Percentiles rank a stretch among this genome's conserved stretches.
Conservation (phyloP, 2,113 vertebrate genomes). For the Silurus glanis region DNA sequence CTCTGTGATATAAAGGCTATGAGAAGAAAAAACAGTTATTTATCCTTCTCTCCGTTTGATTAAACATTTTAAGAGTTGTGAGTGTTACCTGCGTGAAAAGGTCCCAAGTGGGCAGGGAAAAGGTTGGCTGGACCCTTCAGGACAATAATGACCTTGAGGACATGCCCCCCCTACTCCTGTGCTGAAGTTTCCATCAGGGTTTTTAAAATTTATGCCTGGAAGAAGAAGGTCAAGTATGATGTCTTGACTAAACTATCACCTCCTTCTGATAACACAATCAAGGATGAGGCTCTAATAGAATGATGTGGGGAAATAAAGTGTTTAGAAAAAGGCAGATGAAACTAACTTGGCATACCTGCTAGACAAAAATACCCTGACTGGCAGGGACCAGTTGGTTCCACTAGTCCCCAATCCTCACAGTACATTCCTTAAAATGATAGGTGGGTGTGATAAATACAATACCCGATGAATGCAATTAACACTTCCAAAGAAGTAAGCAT, state of each 20-base stretch:
- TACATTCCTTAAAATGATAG: constrained; percentile 74
- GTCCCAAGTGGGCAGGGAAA: constrained; percentile 82
- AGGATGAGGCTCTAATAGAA: background rate
- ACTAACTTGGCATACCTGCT: constrained; percentile 68
- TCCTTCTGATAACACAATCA: background rate
- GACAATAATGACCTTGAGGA: constrained; percentile 84
- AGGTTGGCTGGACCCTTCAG: constrained; percentile 77
- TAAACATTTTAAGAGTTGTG: background rate
- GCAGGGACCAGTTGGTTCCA: constrained; percentile 78
- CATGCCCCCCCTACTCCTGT: constrained; percentile 80
- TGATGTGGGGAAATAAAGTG: background rate
- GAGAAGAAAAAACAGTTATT: constrained; percentile 28
- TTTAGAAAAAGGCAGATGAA: constrained; percentile 34
- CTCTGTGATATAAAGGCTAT: constrained; percentile 74
- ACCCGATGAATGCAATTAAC: constrained; percentile 53
- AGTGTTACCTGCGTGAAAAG: constrained; percentile 80
- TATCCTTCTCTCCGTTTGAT: background rate
- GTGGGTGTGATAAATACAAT: constrained; percentile 54
- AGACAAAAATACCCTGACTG: constrained; percentile 80
- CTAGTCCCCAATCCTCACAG: constrained; percentile 80
- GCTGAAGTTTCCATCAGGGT: constrained; percentile 73
- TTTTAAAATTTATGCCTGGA: constrained; percentile 75
- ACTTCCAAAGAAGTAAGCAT: constrained; percentile 52
- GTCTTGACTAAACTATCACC: background rate
- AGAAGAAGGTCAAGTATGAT: constrained; percentile 19